Conservation (phyloP, 2,888 invertebrate species). For the Hartigia nigra region DNA sequence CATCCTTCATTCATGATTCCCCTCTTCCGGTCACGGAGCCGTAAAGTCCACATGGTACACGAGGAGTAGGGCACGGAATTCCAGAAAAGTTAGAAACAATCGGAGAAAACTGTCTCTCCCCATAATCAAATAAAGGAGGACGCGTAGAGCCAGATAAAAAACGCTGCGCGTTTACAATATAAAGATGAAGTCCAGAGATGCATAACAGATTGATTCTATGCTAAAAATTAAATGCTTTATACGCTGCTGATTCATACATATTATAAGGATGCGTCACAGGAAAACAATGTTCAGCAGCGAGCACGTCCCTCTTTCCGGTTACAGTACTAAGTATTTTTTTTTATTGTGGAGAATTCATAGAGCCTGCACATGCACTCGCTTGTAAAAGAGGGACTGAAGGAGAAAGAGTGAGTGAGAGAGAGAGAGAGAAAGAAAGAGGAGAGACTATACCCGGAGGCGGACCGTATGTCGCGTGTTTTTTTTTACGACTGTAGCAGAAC, state of each 20-base stretch:
- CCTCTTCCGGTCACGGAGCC: background rate
- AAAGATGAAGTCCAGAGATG: background rate
- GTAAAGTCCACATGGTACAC: background rate
- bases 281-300: constrained; percentile 12
- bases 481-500: background rate
- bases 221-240: background rate
- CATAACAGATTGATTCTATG: background rate
- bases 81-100: background rate
- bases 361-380: constrained; percentile 31
- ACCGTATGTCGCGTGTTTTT: constrained; percentile 30
- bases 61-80: background rate
- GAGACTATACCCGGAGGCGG: constrained; percentile 30
- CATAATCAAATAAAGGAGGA: background rate
- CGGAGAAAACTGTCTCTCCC: background rate
- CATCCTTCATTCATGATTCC: background rate
- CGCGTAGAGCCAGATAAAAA: background rate
- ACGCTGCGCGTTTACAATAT: background rate
- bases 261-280: constrained; percentile 2
- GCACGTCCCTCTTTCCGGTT: constrained; percentile 15
- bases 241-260: background rate
- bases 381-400: background rate
- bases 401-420: background rate
- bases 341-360: constrained; percentile 37
- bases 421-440: background rate
- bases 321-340: constrained; percentile 17